Evolutionary conservation across 2,797 vertebrate species (phyloP).

Genomic region (Neolamprologus multifasciatus): DNA sequence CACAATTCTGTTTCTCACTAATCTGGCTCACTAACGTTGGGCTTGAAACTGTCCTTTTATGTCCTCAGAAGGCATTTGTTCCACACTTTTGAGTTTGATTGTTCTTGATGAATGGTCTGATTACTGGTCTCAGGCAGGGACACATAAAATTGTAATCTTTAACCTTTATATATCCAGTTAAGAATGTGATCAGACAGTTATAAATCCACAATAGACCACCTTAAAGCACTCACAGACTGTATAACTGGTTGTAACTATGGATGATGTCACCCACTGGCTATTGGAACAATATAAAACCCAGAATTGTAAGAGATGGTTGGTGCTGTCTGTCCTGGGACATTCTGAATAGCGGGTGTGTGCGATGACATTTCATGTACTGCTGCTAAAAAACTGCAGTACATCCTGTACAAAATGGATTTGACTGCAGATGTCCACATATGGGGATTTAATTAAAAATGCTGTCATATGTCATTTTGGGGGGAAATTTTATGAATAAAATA

Average conservation of each 20-base stretch:
- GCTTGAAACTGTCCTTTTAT: not conserved
- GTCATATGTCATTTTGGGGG: not conserved
- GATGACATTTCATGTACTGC: not conserved
- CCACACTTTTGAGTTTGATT: not conserved
- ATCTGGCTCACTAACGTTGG: not conserved
- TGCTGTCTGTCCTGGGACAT: not conserved
- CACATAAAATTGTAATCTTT: not conserved
- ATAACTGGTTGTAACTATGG: not conserved
- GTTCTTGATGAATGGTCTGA: slow-evolving; percentile 1
- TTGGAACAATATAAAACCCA: not conserved
- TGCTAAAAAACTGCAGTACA: not conserved
- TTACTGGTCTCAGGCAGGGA: not conserved
- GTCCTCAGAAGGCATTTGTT: not conserved
- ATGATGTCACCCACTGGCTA: not conserved
- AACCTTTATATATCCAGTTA: not conserved
- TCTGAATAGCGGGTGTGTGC: not conserved
- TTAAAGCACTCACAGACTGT: not conserved
- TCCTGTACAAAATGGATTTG: not conserved
- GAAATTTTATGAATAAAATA: not conserved
- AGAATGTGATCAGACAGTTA: not conserved
- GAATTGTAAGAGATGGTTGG: not conserved
- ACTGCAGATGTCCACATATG: rapidly evolving
- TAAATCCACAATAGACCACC: not conserved
- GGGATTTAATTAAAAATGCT: not conserved
- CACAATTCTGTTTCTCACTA: not conserved